phyloP scores from a whole-genome alignment of 92 coral and sea anemone genomes.

The Zoanthus solanderi region DNA sequence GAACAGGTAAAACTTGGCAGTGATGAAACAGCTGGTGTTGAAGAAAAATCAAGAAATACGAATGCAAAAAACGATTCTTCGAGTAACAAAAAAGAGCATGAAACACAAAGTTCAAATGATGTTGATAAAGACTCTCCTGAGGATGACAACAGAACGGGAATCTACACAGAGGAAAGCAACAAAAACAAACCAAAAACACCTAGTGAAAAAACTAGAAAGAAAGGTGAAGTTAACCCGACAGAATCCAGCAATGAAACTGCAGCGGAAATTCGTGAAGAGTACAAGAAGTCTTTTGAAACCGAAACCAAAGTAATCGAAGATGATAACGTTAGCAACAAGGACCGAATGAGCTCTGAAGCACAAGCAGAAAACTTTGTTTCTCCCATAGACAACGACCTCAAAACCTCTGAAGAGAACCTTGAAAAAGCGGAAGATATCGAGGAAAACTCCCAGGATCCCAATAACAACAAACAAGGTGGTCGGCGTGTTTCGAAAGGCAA shows the following conservation, averaged over 20 bases:
- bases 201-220: neutral
- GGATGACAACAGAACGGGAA: neutral
- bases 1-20: neutral
- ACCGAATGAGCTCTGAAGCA: neutral
- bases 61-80: neutral
- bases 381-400: neutral
- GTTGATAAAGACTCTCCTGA: neutral
- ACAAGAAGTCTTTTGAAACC: neutral
- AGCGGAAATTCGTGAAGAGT: neutral
- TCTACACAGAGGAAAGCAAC: neutral
- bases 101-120: too few species aligned
- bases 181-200: neutral
- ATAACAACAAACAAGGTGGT: neutral
- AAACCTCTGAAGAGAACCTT: neutral
- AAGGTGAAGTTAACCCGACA: neutral
- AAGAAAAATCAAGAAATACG: neutral
- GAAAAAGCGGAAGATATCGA: neutral
- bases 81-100: neutral
- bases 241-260: neutral
- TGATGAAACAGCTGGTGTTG: neutral
- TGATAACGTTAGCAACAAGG: neutral
- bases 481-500: neutral
- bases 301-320: neutral
- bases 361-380: neutral
- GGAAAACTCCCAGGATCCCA: neutral